phyloP scores from a whole-genome alignment of 2,113 vertebrate genomes.

The Perognathus longimembris region DNA sequence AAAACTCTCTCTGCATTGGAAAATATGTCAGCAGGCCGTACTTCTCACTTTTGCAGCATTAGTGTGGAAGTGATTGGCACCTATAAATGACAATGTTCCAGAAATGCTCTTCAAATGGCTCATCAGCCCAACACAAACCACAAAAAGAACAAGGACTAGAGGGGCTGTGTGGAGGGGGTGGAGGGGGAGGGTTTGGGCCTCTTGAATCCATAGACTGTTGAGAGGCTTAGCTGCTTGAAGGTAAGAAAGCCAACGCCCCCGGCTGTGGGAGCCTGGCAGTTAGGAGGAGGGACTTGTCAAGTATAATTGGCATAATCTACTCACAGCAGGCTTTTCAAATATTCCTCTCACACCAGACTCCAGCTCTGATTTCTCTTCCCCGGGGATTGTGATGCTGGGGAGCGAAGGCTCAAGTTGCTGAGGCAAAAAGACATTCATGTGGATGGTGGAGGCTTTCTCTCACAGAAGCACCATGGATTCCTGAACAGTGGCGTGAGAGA shows the following conservation, averaged over 20 bases:
- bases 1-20: not conserved
- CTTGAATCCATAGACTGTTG: not conserved
- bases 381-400: not conserved
- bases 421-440: not conserved
- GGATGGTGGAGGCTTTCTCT: not conserved
- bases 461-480: not conserved
- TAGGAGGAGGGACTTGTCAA: not conserved
- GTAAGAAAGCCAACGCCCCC: not conserved
- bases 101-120: slow-evolving; percentile 45
- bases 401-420: not conserved
- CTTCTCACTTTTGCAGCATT: not conserved
- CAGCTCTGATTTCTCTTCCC: no score
- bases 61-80: not conserved
- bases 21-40: not conserved
- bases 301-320: slow-evolving; percentile 2
- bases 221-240: not conserved
- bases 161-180: not conserved
- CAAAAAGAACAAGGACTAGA: not conserved
- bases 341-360: not conserved
- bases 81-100: slow-evolving; percentile 46
- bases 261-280: not conserved
- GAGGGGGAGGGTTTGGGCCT: not conserved
- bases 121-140: not conserved
- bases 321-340: not conserved
- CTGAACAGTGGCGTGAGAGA: not conserved